Evolutionary conservation across 2,888 invertebrate genomes (phyloP).

Genomic region (Aethes cnicana): DNA sequence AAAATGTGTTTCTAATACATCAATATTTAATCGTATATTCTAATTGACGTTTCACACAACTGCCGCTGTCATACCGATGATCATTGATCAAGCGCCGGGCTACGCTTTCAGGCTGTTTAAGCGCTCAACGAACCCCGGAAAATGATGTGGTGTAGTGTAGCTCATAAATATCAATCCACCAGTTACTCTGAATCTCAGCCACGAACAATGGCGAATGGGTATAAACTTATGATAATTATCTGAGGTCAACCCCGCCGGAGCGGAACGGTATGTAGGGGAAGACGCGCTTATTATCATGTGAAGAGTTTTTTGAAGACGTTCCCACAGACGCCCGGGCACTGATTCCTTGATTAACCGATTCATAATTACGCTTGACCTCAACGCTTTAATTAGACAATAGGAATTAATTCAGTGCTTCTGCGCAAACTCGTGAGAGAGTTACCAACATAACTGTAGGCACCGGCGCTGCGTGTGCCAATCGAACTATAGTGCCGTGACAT

Average conservation of each 20-base stretch:
- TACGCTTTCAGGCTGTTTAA: conserved; percentile 7
- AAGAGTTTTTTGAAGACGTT: conserved; percentile 78
- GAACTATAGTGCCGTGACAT: no score
- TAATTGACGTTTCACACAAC: no score
- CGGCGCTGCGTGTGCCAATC: no score
- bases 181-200: conserved; percentile 64
- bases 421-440: conserved; percentile 40
- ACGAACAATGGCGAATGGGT: conserved; percentile 71
- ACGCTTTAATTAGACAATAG: conserved; percentile 65
- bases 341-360: conserved; percentile 77
- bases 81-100: no score
- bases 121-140: conserved; percentile 25
- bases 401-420: conserved; percentile 46
- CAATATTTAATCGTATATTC: no score
- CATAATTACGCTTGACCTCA: conserved; percentile 74
- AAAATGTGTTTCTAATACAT: no score
- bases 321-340: conserved; percentile 75
- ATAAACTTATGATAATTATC: conserved; percentile 76
- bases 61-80: no score
- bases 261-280: conserved; percentile 77
- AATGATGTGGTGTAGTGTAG: conserved; percentile 33
- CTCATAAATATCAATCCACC: conserved; percentile 53
- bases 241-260: conserved; percentile 69
- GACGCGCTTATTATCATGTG: conserved; percentile 74
- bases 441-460: background rate